Base-by-base conservation (phyloP, 53 echinoderm and acorn worm species). In the Temnopleurus reevesii region DNA sequence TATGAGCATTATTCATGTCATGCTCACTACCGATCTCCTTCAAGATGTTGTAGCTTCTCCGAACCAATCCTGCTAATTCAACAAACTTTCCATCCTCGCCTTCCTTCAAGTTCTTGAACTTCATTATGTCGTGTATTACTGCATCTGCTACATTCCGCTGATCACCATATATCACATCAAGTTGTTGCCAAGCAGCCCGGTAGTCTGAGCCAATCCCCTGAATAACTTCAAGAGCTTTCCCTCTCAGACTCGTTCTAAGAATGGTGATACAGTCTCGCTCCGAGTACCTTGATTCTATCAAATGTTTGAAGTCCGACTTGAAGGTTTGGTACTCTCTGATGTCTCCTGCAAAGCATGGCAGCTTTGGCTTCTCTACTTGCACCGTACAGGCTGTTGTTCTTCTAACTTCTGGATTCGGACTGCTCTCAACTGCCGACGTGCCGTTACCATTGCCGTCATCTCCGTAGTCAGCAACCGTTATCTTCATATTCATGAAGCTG, bases 111-210 rank as follows among this genome's bases (percentile, higher is more conserved):
- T 83, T 55, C 28, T 43, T 54, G 44, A 91, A 90, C 21, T 54
- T 83, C 0, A 19, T 46, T 4, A 94, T 9, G 53, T 94, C 92
- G 4, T 92, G 28, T 5, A 89, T 86, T 1, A 94, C 86, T 0
- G 84, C 76, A 89, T 92, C 92, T 58, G 94, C 86, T 0, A 92
- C 61, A 27, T 92, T 89, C 53, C 92, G 38, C 2, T 53, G 86
- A 43, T 94, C 94, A 1, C 94, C 91, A 81, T 90, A 91, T 1
- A 94, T 58, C 18, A 77, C 26, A 26, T 93, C 84, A 19, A 91
- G 29, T 21, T 91, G 90, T 4, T 89, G 76, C 89, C 91, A 91
- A 6, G 91, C 89, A n/a, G 84, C 83, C 3, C 34, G 31, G 34
- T 71, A 71, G 30, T 71, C 71, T 35, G 71, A 33, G 4, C 71